Evolutionary conservation across 2,888 invertebrate species (phyloP).

Genomic region (Listrodromus nycthemerus): DNA sequence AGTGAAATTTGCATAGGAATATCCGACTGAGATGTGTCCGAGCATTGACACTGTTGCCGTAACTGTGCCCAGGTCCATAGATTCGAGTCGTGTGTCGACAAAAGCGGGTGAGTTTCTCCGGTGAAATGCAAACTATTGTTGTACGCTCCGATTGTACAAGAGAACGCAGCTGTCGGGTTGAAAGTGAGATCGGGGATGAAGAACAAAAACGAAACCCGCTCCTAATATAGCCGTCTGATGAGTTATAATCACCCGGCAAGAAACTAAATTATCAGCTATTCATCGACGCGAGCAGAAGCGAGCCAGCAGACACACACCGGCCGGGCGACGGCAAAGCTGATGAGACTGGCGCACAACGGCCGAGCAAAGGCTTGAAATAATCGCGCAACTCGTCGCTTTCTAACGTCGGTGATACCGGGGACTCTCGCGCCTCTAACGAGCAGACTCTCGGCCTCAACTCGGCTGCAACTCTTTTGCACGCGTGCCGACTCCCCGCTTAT

Average conservation of each 20-base stretch:
- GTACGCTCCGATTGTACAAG: slow-evolving; percentile 68
- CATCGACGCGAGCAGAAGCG: slow-evolving; percentile 63
- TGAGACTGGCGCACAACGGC: slow-evolving; percentile 36
- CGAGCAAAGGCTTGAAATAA: slow-evolving; percentile 55
- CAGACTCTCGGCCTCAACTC: slow-evolving; percentile 1
- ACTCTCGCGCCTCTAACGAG: slow-evolving; percentile 44
- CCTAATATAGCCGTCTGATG: slow-evolving; percentile 39
- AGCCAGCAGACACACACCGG: slow-evolving; percentile 26
- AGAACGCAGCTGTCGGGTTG: slow-evolving; percentile 62
- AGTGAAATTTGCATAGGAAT: too few relatives aligned
- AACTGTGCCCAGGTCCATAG: too few relatives aligned
- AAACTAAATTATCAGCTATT: slow-evolving; percentile 69
- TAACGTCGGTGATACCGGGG: slow-evolving; percentile 68
- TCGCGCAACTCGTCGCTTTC: slow-evolving; percentile 78
- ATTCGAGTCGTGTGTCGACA: too few relatives aligned
- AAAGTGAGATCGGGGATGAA: slow-evolving; percentile 63
- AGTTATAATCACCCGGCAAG: slow-evolving; percentile 55
- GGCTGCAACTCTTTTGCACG: slow-evolving; percentile 12
- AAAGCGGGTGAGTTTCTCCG: too few relatives aligned
- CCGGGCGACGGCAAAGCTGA: slow-evolving; percentile 34
- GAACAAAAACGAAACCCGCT: slow-evolving; percentile 51
- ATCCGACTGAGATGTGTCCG: too few relatives aligned
- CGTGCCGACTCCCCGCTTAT: not conserved
- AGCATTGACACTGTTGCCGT: too few relatives aligned
- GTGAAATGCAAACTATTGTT: slow-evolving; percentile 77